phyloP scores from a whole-genome alignment of 2,113 vertebrate genomes.

The Danionella cerebrum region DNA sequence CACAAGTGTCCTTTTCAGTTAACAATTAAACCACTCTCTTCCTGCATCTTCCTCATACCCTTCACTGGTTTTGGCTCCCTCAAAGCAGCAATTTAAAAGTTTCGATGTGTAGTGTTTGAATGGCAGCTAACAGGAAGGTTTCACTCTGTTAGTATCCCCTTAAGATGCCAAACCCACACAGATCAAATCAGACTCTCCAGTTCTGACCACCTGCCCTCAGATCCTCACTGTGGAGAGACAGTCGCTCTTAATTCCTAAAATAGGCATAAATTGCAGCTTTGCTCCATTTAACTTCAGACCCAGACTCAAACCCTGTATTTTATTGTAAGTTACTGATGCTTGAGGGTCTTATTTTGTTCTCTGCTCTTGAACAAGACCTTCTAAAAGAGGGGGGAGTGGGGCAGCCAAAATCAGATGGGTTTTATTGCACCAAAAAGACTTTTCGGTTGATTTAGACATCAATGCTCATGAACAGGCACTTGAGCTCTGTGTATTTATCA shows the following conservation, averaged over 20 bases:
- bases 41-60: neutral
- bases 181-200: neutral
- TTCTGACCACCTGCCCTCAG: slow-evolving; percentile 10
- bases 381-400: neutral
- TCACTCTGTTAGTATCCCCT: neutral
- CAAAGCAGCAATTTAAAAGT: neutral
- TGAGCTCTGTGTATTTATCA: neutral
- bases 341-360: slow-evolving; percentile 22
- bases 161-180: neutral
- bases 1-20: neutral
- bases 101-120: neutral
- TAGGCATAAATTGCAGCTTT: slow-evolving; percentile 38
- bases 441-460: neutral
- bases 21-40: neutral
- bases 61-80: neutral
- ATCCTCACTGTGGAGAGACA: slow-evolving; percentile 10
- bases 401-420: slow-evolving; percentile 10
- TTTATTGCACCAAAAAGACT: slow-evolving; percentile 14
- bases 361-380: neutral
- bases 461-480: neutral
- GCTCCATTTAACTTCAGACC: slow-evolving; percentile 13
- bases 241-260: slow-evolving; percentile 29
- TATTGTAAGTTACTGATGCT: neutral
- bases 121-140: neutral
- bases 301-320: slow-evolving; percentile 31